These are phyloP conservation scores for Vanessa tameamea DNA, from an alignment of 1,140 invertebrate species.

Conservation along the genomic window DNA sequence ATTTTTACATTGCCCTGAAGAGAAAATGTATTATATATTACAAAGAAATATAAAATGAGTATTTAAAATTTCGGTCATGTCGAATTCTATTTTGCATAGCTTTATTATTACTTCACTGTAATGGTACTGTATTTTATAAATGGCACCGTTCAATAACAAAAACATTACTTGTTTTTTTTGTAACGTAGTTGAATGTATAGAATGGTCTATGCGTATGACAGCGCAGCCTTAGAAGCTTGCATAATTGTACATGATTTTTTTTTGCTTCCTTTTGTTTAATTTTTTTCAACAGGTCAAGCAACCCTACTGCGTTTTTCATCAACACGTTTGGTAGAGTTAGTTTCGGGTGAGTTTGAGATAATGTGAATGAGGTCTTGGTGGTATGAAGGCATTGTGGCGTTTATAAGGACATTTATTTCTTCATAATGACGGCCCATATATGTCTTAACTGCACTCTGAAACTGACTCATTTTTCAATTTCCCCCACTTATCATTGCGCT, in stretches of 20 bases:
- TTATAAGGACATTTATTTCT: slow-evolving; percentile 65
- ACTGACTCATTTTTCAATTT: slow-evolving; percentile 65
- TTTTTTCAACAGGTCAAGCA: slow-evolving; percentile 87
- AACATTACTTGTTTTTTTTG: slow-evolving; percentile 9
- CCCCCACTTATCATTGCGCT: slow-evolving; percentile 34
- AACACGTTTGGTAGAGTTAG: slow-evolving; percentile 85
- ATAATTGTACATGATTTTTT: slow-evolving; percentile 64
- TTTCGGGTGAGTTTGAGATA: slow-evolving; percentile 86
- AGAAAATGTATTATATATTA: neutral
- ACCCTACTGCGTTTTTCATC: slow-evolving; percentile 86
- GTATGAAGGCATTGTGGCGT: slow-evolving; percentile 78
- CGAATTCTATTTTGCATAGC: neutral
- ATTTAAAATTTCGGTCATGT: neutral
- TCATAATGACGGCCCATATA: slow-evolving; percentile 64
- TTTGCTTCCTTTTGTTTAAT: slow-evolving; percentile 77
- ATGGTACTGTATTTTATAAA: slow-evolving; percentile 8
- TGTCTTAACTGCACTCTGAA: slow-evolving; percentile 77
- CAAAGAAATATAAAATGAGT: neutral
- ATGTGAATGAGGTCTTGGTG: slow-evolving; percentile 76
- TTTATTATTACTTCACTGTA: slow-evolving; percentile 17
- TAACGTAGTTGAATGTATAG: slow-evolving; percentile 21
- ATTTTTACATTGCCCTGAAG: slow-evolving; percentile 18
- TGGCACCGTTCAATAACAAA: slow-evolving; percentile 21
- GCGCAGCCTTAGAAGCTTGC: slow-evolving; percentile 64
- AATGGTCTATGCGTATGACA: slow-evolving; percentile 49